These are phyloP conservation scores for Pithecia hirsuta DNA, from an alignment of 2,797 vertebrate species.

Conservation along the genomic window DNA sequence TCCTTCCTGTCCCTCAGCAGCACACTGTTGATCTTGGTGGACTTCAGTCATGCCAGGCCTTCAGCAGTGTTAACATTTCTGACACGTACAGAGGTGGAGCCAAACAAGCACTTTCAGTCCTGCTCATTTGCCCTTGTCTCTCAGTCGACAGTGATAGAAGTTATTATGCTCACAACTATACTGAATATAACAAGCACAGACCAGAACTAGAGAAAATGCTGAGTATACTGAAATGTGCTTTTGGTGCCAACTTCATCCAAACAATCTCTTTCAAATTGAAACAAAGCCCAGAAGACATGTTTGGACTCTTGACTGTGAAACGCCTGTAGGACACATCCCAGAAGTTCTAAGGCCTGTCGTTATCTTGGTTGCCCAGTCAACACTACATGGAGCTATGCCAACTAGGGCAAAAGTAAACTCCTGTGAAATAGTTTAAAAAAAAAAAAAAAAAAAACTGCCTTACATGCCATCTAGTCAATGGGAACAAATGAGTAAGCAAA, in stretches of 20 bases:
- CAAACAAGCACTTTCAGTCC: background rate
- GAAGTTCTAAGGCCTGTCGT: background rate
- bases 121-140: background rate
- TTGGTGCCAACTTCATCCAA: constrained; percentile 20
- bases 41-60: background rate
- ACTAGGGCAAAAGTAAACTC: constrained; percentile 77
- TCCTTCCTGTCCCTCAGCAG: background rate
- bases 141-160: background rate
- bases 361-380: constrained; percentile 16
- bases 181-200: background rate
- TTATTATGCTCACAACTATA: background rate
- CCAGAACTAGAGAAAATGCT: constrained; percentile 16
- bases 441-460: background rate
- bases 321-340: background rate
- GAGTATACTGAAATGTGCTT: background rate
- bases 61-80: background rate
- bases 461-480: background rate
- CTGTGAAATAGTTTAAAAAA: background rate
- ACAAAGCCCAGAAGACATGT: background rate
- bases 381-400: constrained; percentile 71
- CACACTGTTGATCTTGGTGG: background rate
- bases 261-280: constrained; percentile 11
- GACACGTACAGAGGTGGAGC: background rate
- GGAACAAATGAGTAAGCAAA: constrained; percentile 19
- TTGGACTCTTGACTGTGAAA: constrained; percentile 14